phyloP scores from a whole-genome alignment of 92 coral and sea anemone genomes.

The Plumapathes pennacea region DNA sequence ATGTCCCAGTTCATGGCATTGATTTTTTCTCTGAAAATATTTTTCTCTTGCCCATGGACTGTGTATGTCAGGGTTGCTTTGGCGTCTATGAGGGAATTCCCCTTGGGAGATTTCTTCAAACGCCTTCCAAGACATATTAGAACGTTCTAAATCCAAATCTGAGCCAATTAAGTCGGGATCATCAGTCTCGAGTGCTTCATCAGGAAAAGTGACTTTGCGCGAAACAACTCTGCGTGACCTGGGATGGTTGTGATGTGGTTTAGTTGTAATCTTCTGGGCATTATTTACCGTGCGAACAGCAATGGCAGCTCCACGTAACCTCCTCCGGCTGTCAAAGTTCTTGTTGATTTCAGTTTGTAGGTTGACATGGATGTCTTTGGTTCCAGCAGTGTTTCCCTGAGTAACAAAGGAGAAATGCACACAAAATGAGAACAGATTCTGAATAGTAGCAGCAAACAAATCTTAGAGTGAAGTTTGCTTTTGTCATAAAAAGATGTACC shows the following conservation, averaged over 20 bases:
- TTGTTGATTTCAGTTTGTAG: conserved; percentile 80
- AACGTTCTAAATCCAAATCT: conserved; percentile 9
- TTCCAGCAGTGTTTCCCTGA: conserved; percentile 90
- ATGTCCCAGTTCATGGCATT: no score
- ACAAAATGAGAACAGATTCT: neutral
- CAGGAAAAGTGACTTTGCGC: conserved; percentile 33
- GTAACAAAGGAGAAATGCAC: neutral
- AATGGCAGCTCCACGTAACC: conserved; percentile 77
- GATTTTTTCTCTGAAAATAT: no score
- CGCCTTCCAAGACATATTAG: conserved; percentile 16
- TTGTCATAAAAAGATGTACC: no score
- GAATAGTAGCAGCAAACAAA: no score
- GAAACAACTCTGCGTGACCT: conserved; percentile 19
- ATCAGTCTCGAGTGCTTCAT: conserved; percentile 28
- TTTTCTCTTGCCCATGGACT: no score
- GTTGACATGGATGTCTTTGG: conserved; percentile 81
- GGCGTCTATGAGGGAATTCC: conserved; percentile 45
- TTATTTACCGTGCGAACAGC: conserved; percentile 92
- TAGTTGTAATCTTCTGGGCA: conserved; percentile 53
- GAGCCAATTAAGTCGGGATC: conserved; percentile 20
- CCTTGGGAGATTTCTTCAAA: conserved; percentile 28
- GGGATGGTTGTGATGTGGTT: no score
- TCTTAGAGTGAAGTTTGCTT: no score
- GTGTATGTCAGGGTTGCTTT: conserved; percentile 82
- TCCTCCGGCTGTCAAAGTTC: conserved; percentile 85